Percentiles rank a stretch among this genome's conserved stretches.
Conservation (phyloP, 2,113 vertebrate species). For the Ardeotis arabs region DNA sequence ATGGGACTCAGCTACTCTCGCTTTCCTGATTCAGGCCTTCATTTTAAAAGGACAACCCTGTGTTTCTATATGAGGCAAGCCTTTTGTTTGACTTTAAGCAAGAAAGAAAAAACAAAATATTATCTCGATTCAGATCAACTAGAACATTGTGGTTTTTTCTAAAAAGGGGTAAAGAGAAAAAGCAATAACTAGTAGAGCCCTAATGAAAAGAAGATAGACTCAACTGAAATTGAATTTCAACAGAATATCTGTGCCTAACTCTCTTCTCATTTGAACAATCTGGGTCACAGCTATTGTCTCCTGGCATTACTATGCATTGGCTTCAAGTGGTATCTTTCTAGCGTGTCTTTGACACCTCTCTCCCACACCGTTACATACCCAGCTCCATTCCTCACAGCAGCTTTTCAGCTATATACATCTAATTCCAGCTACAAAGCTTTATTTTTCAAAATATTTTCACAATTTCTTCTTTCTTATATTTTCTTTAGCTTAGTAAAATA, state of each 20-base stretch:
- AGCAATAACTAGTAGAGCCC: not conserved
- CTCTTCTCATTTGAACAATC: not conserved
- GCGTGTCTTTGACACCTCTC: not conserved
- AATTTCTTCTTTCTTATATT: not conserved
- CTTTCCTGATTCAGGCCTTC: not conserved
- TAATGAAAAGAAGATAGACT: constrained; percentile 14
- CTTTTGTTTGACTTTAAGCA: not conserved
- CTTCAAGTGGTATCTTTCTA: not conserved
- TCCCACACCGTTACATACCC: not conserved
- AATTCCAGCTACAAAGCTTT: not conserved
- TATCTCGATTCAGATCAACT: not conserved
- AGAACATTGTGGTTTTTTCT: not conserved
- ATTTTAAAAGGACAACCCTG: not conserved
- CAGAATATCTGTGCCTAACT: not conserved
- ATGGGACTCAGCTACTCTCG: not conserved
- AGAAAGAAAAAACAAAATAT: not conserved
- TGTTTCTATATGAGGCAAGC: not conserved
- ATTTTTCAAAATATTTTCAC: not conserved
- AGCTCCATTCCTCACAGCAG: not conserved
- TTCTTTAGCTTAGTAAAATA: not conserved
- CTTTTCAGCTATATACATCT: not conserved
- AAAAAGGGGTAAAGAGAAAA: not conserved
- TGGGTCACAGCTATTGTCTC: not conserved
- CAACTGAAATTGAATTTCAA: not conserved
- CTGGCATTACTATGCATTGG: not conserved